These are phyloP conservation scores for Nomada ferruginata DNA, from an alignment of 2,888 invertebrate genomes.

Conservation along the genomic window DNA sequence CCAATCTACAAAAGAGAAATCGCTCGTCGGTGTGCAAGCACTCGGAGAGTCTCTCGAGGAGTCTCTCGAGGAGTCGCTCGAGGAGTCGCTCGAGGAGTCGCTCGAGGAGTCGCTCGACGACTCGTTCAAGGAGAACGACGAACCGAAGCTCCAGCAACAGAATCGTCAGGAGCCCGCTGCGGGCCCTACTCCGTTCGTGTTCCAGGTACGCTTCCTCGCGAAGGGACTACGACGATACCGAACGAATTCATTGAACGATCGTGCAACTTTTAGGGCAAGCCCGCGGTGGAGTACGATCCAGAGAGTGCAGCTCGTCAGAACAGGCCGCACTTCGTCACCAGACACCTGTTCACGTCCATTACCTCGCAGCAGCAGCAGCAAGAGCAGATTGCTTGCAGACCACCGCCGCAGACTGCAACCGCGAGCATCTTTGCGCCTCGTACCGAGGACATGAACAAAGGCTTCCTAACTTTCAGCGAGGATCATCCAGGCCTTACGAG, in stretches of 20 bases:
- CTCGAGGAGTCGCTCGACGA: constrained; percentile 33
- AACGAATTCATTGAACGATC: background rate
- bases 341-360: constrained; percentile 71
- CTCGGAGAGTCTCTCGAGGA: constrained; percentile 55
- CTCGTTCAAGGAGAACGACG: constrained; percentile 63
- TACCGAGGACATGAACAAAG: constrained; percentile 97
- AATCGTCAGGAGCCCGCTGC: constrained; percentile 1
- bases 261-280: constrained; percentile 71
- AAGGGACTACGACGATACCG: background rate
- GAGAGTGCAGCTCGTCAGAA: constrained; percentile 40
- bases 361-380: constrained; percentile 65
- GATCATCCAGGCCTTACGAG: constrained; percentile 93
- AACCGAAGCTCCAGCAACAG: constrained; percentile 42
- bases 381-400: constrained; percentile 68
- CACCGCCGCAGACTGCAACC: constrained; percentile 89
- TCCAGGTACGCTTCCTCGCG: constrained; percentile 67
- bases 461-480: constrained; percentile 94
- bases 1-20: constrained; percentile 54
- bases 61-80: constrained; percentile 56
- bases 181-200: constrained; percentile 59
- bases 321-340: constrained; percentile 72
- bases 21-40: constrained; percentile 51
- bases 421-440: constrained; percentile 92
- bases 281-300: constrained; percentile 72
- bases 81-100: constrained; percentile 62